Base-by-base conservation (phyloP, 2,113 vertebrate species). In the Lepisosteus oculatus region DNA sequence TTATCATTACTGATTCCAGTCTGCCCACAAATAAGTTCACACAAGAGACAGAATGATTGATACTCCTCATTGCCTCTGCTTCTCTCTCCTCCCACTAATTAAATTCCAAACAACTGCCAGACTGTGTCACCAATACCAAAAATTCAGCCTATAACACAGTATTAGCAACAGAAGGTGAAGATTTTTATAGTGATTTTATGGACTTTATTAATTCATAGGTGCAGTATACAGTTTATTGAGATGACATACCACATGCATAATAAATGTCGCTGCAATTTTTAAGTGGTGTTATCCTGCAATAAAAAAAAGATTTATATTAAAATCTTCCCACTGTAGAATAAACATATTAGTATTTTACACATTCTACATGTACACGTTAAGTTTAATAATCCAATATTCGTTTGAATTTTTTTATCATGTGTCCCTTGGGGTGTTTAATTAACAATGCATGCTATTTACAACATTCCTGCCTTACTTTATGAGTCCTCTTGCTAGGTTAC, bases 1-100 rank as follows among this genome's bases (percentile, higher is more conserved):
- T 91, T 87, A 92, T 93, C 92, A 93, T 90, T 89, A 87, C 87
- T 81, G 75, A 89, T 91, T 91, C 85, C 83, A 69, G 83, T 88
- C 79, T 79, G 88, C 86, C 88, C 85, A 80, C 88, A 87, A 91
- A 92, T 89, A 90, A 91, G 87, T 91, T 87, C 88, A 89, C 85
- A 78, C 82, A 57, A 82, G 85, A 89, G 91, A 90, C 90, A 91
- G 90, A 82, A 90, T 93, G 91, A 93, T 92, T 93, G 91, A 93
- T 93, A 91, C 88, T 91, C 85, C 89, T 92, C 90, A 93, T 92
- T 88, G 89, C 87, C 78, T 85, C 71, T 70, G 79, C 81, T 83
- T 86, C 86, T 77, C 84, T 85, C 84, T 85, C 80, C 85, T 77
- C 77, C 61, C 81, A 75, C 81, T 88, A 90, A 91, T 92, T 88